Percentiles rank a stretch among this genome's conserved stretches.
Conservation (phyloP, 2,888 invertebrate species). For the Dorcus hopei region DNA sequence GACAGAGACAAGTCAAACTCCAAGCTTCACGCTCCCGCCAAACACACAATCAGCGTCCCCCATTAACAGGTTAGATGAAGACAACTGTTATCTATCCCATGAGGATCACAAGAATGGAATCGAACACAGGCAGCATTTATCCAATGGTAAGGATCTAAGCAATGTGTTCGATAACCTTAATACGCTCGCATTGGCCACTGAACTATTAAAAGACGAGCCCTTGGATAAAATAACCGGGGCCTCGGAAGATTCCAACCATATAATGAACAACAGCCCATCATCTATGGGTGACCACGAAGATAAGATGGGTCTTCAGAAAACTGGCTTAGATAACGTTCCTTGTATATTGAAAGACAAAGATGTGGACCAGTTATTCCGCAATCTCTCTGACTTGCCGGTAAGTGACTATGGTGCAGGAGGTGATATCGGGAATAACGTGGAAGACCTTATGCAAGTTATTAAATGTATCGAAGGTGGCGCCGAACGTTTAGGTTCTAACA, state of each 20-base stretch:
- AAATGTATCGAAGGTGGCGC: conserved; percentile 66
- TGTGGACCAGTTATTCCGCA: conserved; percentile 66
- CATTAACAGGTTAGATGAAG: conserved; percentile 36
- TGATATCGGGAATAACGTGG: conserved; percentile 40
- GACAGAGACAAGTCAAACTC: conserved; percentile 65
- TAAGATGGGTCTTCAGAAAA: conserved; percentile 53
- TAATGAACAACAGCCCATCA: conserved; percentile 54
- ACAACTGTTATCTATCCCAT: conserved; percentile 11
- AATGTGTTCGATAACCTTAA: conserved; percentile 34
- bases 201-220: conserved; percentile 33
- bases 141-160: conserved; percentile 20
- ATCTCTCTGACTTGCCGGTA: conserved; percentile 44
- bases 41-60: conserved; percentile 38
- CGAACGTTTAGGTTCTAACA: conserved; percentile 43
- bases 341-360: conserved; percentile 56
- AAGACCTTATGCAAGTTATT: conserved; percentile 72
- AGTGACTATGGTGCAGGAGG: conserved; percentile 33
- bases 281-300: conserved; percentile 57
- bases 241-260: conserved; percentile 35
- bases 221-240: conserved; percentile 31
- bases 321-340: conserved; percentile 57
- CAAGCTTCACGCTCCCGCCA: conserved; percentile 49
- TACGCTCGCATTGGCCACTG: conserved; percentile 36
- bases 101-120: conserved; percentile 14
- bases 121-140: conserved; percentile 12